Evolutionary conservation across 2,888 invertebrate genomes (phyloP).

Genomic region (Drosophila cracens): DNA sequence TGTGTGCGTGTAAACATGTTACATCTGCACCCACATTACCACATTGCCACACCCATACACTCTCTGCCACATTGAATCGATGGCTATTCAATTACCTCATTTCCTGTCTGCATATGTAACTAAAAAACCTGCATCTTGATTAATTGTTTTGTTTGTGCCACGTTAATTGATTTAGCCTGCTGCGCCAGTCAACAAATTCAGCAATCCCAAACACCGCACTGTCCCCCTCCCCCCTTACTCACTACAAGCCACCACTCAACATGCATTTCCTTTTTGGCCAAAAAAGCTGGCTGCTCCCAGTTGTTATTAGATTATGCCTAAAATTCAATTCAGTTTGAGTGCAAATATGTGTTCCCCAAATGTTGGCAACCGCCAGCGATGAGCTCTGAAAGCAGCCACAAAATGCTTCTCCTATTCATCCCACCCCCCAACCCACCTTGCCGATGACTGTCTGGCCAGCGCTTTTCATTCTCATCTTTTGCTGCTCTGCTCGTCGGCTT

Average conservation of each 20-base stretch:
- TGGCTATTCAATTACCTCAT: conserved; percentile 74
- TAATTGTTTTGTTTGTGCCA: conserved; percentile 72
- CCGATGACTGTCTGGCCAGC: conserved; percentile 18
- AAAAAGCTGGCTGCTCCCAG: conserved; percentile 31
- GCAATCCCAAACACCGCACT: conserved; percentile 2
- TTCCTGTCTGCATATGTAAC: conserved; percentile 43
- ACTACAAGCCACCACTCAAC: neutral
- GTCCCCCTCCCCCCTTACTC: neutral
- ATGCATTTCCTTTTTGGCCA: conserved; percentile 48
- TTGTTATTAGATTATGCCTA: conserved; percentile 71
- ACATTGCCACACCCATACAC: neutral
- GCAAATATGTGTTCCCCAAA: conserved; percentile 74
- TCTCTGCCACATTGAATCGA: conserved; percentile 53
- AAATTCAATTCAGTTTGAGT: conserved; percentile 77
- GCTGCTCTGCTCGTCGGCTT: neutral
- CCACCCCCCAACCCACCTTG: neutral
- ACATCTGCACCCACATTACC: conserved; percentile 23
- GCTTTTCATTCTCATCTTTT: conserved; percentile 48
- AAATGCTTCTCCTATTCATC: neutral
- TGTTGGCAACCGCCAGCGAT: conserved; percentile 27
- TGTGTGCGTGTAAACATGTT: conserved; percentile 62
- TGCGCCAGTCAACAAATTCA: conserved; percentile 47
- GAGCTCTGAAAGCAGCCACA: conserved; percentile 48
- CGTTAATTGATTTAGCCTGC: conserved; percentile 77
- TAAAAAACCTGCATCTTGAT: conserved; percentile 69